Conservation (phyloP, 2,797 vertebrate genomes). For the Poliocrania exsul region DNA sequence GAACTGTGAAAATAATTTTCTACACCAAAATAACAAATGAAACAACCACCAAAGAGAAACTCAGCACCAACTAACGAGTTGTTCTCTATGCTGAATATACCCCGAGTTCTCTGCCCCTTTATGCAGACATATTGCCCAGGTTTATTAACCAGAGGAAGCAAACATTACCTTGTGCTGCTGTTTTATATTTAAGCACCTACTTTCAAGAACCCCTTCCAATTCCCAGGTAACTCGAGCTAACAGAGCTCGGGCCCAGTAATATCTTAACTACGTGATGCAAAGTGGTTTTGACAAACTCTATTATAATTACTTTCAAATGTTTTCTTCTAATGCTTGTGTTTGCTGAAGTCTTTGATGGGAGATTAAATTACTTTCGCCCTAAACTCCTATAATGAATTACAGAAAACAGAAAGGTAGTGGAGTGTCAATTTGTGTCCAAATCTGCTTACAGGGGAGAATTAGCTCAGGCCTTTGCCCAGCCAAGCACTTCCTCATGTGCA, state of each 20-base stretch:
- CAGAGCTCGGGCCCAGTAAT: background rate
- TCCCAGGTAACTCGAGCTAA: background rate
- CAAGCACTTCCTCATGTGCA: slow-evolving; percentile 28
- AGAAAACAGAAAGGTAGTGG: slow-evolving; percentile 28
- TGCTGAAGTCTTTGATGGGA: slow-evolving; percentile 56
- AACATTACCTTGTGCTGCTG: background rate
- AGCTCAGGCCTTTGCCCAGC: background rate
- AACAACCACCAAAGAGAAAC: background rate
- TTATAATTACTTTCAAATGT: slow-evolving; percentile 49
- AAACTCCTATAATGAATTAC: slow-evolving; percentile 57
- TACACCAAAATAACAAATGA: background rate
- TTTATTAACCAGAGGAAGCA: background rate
- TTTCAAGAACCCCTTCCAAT: background rate
- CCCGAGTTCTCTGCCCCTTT: background rate
- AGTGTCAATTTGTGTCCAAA: slow-evolving; percentile 44
- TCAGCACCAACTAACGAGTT: background rate
- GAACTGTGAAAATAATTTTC: background rate
- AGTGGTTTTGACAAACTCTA: slow-evolving; percentile 41
- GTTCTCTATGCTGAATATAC: background rate
- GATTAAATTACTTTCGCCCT: slow-evolving; percentile 48
- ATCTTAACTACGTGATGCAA: background rate
- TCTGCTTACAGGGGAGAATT: slow-evolving; percentile 58
- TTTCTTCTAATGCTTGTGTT: slow-evolving; percentile 30
- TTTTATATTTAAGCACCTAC: background rate
- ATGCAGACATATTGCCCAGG: background rate